Percentiles rank a stretch among this genome's conserved stretches.
Conservation (phyloP, 2,888 invertebrate genomes). For the Trissolcus brochymenae region DNA sequence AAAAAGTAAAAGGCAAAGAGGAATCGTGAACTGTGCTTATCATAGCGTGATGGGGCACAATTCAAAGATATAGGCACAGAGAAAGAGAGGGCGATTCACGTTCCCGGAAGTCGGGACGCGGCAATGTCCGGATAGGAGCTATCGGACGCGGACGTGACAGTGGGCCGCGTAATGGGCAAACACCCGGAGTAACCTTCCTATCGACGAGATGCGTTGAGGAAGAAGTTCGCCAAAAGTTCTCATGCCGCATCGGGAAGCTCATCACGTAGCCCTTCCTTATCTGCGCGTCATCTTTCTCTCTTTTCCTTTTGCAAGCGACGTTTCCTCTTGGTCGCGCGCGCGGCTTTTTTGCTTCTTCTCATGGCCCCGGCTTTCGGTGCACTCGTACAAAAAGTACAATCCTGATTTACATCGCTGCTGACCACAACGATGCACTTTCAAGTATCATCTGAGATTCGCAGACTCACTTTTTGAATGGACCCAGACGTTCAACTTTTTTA, state of each 20-base stretch:
- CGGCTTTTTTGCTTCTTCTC: slow-evolving; percentile 51
- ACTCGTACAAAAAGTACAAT: slow-evolving; percentile 61
- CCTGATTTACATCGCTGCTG: slow-evolving; percentile 72
- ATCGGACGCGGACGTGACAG: slow-evolving; percentile 67
- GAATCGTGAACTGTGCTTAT: slow-evolving; percentile 25
- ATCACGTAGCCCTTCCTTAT: slow-evolving; percentile 76
- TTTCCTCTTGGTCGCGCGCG: slow-evolving; percentile 36
- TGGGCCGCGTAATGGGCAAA: slow-evolving; percentile 33
- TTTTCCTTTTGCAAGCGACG: slow-evolving; percentile 61
- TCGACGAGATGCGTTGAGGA: slow-evolving; percentile 46
- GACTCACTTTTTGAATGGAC: slow-evolving; percentile 23
- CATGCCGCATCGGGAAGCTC: slow-evolving; percentile 72
- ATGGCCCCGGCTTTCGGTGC: slow-evolving; percentile 45
- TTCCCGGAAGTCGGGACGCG: slow-evolving; percentile 73
- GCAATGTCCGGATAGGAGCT: slow-evolving; percentile 72
- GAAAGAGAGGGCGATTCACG: slow-evolving; percentile 65
- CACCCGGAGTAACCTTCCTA: slow-evolving; percentile 40
- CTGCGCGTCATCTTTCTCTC: slow-evolving; percentile 71
- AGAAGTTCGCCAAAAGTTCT: slow-evolving; percentile 73
- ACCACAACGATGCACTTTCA: slow-evolving; percentile 56
- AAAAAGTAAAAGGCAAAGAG: slow-evolving; percentile 15
- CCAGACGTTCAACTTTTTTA: neutral
- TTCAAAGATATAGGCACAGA: slow-evolving; percentile 13
- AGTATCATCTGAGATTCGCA: slow-evolving; percentile 36
- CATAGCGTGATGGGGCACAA: slow-evolving; percentile 28